Conservation (phyloP, 1,140 invertebrate genomes). For the Drosophila burlai region DNA sequence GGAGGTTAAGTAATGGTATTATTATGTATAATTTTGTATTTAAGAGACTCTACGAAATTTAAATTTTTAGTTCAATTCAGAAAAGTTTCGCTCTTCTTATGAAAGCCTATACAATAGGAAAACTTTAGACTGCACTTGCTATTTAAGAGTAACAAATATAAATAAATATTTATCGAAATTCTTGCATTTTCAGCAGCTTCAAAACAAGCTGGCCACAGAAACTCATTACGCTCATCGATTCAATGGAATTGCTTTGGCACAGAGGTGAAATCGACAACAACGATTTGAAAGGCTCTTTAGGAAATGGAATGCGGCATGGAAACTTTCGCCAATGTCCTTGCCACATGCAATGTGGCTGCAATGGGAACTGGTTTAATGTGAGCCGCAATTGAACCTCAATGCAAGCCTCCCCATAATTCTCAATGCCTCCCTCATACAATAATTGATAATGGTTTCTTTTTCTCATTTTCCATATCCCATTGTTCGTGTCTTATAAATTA, state of each 20-base stretch:
- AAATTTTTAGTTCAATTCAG: too few species aligned
- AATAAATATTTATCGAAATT: slow-evolving; percentile 27
- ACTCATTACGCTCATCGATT: slow-evolving; percentile 67
- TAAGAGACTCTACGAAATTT: too few species aligned
- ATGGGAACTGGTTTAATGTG: slow-evolving; percentile 10
- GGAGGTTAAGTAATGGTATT: not conserved
- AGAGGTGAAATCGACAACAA: slow-evolving; percentile 20
- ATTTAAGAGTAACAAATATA: not conserved
- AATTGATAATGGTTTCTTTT: slow-evolving; percentile 54
- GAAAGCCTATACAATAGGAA: not conserved
- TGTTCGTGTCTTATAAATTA: slow-evolving; percentile 48
- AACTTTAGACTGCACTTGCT: slow-evolving; percentile 2
- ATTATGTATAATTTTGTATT: not conserved
- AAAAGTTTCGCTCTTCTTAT: too few species aligned
- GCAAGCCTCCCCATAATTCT: slow-evolving; percentile 47
- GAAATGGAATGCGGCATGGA: slow-evolving; percentile 26
- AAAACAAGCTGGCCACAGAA: slow-evolving; percentile 50
- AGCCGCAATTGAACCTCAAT: slow-evolving; percentile 32
- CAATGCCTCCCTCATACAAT: slow-evolving; percentile 34
- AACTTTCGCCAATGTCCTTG: slow-evolving; percentile 46
- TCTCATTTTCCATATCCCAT: not conserved
- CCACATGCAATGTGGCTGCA: slow-evolving; percentile 47
- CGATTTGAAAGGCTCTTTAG: slow-evolving; percentile 29
- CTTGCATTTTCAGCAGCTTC: too few species aligned
- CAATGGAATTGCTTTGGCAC: slow-evolving; percentile 27